Base-by-base conservation (phyloP, 2,888 invertebrate genomes). In the Himalopsyche japonica region DNA sequence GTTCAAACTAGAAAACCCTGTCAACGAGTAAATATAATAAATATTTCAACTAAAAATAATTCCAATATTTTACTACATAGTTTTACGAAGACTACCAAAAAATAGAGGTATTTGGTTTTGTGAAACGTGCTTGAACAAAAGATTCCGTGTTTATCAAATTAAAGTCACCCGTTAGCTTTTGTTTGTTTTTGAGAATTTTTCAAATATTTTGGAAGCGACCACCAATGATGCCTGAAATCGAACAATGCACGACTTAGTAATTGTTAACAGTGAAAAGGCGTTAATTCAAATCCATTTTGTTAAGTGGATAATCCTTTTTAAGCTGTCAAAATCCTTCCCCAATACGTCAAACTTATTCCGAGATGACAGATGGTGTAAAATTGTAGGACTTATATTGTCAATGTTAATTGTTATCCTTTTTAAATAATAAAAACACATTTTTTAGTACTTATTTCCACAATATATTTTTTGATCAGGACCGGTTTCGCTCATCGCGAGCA, bases 331-430 rank as follows among this genome's bases (percentile, higher is more conserved):
- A 76, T 80, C 80, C 80, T n/a, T 12, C 27, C 34, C 76, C 85
- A 83, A 85, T 85, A 80, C 85, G 82, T 85, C 85, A 85, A 83
- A 85, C 24, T 70, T 27, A 70, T 27, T 70, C 15, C 20, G 15
- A 70, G 15, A 27, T 70, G 70, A 70, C 70, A 70, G 70, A 70
- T 70, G 70, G 70, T 70, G 70, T 70, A 70, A 70, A 70, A 70
- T 70, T 70, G 30, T 24, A n/a, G n/a, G n/a, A n/a, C n/a, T n/a
- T n/a, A n/a, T n/a, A n/a, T n/a, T n/a, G n/a, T n/a, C n/a, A n/a
- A n/a, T n/a, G n/a, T n/a, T n/a, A n/a, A n/a, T n/a, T n/a, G n/a
- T n/a, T n/a, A n/a, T n/a, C n/a, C n/a, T n/a, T n/a, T n/a, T n/a
- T n/a, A n/a, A n/a, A n/a, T n/a, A 49, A 49, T 49, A 5, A 49